Base-by-base conservation (phyloP, 1,140 invertebrate genomes). In the Saxidomus purpurata region DNA sequence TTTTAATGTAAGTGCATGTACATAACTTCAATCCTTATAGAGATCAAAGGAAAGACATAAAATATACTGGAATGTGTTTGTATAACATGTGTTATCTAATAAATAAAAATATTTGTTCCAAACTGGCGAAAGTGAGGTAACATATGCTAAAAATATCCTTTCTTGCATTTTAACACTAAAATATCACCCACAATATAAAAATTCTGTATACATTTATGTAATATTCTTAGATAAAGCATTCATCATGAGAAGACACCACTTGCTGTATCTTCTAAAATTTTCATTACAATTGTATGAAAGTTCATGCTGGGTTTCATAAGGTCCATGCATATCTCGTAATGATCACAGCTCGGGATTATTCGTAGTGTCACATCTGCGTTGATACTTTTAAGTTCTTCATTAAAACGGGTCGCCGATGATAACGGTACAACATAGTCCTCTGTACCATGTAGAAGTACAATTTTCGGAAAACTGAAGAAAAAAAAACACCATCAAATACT, bases 291-390 rank as follows among this genome's bases (percentile, higher is more conserved):
- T 76, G 86, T 84, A 74, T 95, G 92, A 76, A 91, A 94, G 34
- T 89, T 91, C 31, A 92, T 87, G 11, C 89, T 89, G 0, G 90
- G 84, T 31, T 93, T 89, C 94, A 95, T 95, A 34, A 95, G 82
- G 77, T 95, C 95, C 34, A 95, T 67, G 76, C 93, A 94, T 34
- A 95, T 74, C 71, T 94, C 93, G 82, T 92, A 92, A 85, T 95
- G 95, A 80, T 93, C 91, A 91, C 95, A 95, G 25, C 91, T 93
- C 52, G 94, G 94, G 11, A 95, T 89, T 25, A 95, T 84, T n/a
- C 91, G 91, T 8, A 95, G 80, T 4, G 90, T 93, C 9, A 94
- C 93, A 89, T 94, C 91, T 11, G 90, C 88, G 76, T 80, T 90
- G 22, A 93, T 89, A 25, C 93, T 90, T 28, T 90, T 87, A 47